Percentiles rank a stretch among this genome's conserved stretches.
Conservation (phyloP, 1,140 invertebrate species). For the Pinna nobilis region DNA sequence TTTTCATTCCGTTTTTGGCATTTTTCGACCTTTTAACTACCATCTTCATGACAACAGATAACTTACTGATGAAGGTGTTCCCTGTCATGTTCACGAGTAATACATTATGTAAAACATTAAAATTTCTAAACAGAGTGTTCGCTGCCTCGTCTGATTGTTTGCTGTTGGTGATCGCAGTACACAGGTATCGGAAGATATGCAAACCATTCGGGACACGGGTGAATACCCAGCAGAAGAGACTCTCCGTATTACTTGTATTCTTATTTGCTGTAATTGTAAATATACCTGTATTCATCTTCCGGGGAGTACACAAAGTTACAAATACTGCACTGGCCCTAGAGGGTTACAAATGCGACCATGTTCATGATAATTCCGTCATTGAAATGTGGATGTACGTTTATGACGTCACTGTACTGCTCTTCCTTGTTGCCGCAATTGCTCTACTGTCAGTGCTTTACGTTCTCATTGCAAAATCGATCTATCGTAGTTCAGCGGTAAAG, state of each 20-base stretch:
- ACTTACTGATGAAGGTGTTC: constrained; percentile 12
- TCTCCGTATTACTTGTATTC: background rate
- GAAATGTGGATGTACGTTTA: background rate
- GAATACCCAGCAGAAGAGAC: background rate
- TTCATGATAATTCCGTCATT: background rate
- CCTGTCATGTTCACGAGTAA: constrained; percentile 5
- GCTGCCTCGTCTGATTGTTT: constrained; percentile 9
- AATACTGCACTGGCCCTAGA: background rate
- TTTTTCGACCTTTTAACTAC: constrained; percentile 17
- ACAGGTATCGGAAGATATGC: constrained; percentile 17
- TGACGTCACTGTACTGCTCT: background rate
- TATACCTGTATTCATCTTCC: constrained; percentile 11
- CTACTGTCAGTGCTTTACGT: background rate
- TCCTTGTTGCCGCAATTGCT: background rate
- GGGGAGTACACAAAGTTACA: background rate
- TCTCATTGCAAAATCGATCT: background rate
- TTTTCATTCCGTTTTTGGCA: constrained; percentile 25
- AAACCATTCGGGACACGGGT: constrained; percentile 1
- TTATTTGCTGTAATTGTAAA: constrained; percentile 6
- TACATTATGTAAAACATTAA: constrained; percentile 10
- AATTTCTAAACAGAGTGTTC: constrained; percentile 11
- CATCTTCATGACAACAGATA: constrained; percentile 6
- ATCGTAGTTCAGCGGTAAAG: background rate
- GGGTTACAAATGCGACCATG: constrained; percentile 1
- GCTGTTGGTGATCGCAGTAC: constrained; percentile 13